These are phyloP conservation scores for Dissostichus mawsoni DNA, from an alignment of 2,113 vertebrate genomes.

Conservation along the genomic window DNA sequence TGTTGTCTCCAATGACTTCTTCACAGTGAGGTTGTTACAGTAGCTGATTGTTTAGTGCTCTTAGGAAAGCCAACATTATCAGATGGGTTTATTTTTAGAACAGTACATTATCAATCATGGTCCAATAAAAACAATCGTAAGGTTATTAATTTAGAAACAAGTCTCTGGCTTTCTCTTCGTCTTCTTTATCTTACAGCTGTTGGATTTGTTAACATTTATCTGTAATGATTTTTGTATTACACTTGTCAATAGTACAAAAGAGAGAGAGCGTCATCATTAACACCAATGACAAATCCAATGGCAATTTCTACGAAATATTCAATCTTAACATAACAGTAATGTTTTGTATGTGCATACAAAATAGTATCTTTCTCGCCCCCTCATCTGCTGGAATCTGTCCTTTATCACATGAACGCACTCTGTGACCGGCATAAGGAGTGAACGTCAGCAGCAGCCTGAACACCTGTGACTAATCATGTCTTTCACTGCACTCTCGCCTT, in stretches of 20 bases:
- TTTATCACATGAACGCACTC: conserved; percentile 44
- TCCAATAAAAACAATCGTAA: conserved; percentile 14
- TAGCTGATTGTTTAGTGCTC: neutral
- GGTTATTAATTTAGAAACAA: conserved; percentile 28
- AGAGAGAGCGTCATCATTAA: conserved; percentile 3
- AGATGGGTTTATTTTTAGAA: neutral
- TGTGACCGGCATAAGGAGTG: conserved; percentile 55
- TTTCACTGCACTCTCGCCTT: conserved; percentile 65
- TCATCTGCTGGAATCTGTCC: conserved; percentile 52
- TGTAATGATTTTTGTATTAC: neutral
- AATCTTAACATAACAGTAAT: conserved; percentile 25
- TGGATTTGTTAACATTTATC: neutral
- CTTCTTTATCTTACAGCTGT: no score
- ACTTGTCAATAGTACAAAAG: neutral
- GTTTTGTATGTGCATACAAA: conserved; percentile 30
- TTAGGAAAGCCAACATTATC: conserved; percentile 26
- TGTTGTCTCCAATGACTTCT: neutral
- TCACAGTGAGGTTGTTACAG: neutral
- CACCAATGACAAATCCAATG: conserved; percentile 12
- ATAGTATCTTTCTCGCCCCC: conserved; percentile 53
- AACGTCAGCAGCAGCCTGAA: conserved; percentile 65
- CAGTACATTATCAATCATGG: conserved; percentile 21
- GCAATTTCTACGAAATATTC: conserved; percentile 4
- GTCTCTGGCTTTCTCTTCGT: neutral
- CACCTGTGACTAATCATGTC: conserved; percentile 74